Evolutionary conservation across 2,113 vertebrate genomes (phyloP).

Genomic region (Pristiophorus japonicus): DNA sequence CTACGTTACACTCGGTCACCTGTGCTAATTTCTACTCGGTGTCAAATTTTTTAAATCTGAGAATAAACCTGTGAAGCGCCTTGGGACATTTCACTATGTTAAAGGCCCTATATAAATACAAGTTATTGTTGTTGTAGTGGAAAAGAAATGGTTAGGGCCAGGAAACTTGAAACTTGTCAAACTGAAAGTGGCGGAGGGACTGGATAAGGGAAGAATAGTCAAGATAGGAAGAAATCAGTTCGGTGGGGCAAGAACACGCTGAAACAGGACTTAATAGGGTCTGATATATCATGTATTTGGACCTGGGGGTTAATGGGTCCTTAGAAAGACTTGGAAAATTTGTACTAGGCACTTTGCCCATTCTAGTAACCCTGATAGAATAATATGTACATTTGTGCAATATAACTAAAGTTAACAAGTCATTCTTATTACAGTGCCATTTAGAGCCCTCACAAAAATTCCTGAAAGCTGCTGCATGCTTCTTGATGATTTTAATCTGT

Average conservation of each 20-base stretch:
- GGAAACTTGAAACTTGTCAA: background rate
- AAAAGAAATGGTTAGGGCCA: background rate
- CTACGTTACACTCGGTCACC: too few relatives aligned
- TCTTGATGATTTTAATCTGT: background rate
- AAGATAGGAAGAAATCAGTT: background rate
- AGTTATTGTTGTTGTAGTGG: too few relatives aligned
- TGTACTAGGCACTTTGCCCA: background rate
- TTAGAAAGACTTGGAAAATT: background rate
- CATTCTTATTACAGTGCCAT: background rate
- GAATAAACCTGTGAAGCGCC: too few relatives aligned
- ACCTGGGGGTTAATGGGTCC: background rate
- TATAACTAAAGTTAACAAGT: background rate
- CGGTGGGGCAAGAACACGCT: background rate
- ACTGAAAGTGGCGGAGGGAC: background rate
- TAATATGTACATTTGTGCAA: background rate
- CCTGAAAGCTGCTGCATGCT: background rate
- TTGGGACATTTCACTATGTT: too few relatives aligned
- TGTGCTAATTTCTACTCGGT: too few relatives aligned
- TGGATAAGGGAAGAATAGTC: background rate
- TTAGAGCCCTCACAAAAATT: background rate
- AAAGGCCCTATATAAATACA: too few relatives aligned
- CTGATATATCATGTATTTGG: background rate
- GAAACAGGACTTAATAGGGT: background rate
- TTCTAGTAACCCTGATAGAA: background rate
- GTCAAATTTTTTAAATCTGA: too few relatives aligned